These are phyloP conservation scores for Eretmochelys imbricata DNA, from an alignment of 2,113 vertebrate species.

Conservation along the genomic window DNA sequence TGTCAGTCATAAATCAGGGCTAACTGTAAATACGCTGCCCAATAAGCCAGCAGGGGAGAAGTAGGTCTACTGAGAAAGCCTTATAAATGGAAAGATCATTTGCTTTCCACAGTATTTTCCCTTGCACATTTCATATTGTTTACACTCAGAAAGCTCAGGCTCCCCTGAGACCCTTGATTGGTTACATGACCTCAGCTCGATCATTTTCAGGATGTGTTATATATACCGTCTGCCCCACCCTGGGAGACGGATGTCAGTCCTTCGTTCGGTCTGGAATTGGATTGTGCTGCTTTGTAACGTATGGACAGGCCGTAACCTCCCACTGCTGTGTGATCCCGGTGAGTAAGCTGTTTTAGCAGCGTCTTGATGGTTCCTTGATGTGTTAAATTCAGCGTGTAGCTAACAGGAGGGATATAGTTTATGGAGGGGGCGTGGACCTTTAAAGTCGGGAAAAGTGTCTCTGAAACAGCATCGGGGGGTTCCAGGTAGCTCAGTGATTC, in stretches of 20 bases:
- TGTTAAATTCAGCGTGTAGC: fast-evolving
- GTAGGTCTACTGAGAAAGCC: background rate
- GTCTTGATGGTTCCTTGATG: background rate
- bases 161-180: fast-evolving
- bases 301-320: fast-evolving
- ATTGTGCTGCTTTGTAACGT: background rate
- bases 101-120: background rate
- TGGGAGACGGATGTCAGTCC: fast-evolving
- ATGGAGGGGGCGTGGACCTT: fast-evolving
- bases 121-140: background rate
- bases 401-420: fast-evolving
- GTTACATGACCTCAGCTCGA: background rate
- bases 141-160: background rate
- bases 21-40: conserved; percentile 12
- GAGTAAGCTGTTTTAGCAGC: background rate
- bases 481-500: fast-evolving
- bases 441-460: fast-evolving
- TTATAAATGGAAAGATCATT: background rate
- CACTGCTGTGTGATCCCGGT: fast-evolving
- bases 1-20: conserved; percentile 47
- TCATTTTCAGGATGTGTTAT: background rate
- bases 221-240: background rate
- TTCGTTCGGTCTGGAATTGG: fast-evolving
- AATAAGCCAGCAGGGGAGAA: background rate
- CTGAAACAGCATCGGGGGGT: fast-evolving